Percentiles rank a stretch among this genome's conserved stretches.
phyloP scores from a whole-genome alignment of 2,888 invertebrate species.

The Amphipoea lucens region DNA sequence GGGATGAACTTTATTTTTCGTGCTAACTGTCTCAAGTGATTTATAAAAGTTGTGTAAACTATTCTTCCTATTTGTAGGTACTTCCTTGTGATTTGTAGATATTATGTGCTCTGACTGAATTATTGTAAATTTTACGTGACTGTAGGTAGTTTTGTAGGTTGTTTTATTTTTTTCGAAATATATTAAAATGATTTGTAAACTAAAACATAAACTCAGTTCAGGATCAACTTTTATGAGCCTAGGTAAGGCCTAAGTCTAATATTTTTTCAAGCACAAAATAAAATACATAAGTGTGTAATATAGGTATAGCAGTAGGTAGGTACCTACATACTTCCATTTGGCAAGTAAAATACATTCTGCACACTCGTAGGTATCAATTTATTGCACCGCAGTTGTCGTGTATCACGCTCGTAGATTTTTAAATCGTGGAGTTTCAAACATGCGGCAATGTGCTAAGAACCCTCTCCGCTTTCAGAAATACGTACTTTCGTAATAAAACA shows the following conservation, averaged over 20 bases:
- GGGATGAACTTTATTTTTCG: background rate
- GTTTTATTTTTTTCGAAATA: too few species aligned
- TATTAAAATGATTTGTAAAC: too few species aligned
- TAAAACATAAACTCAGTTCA: background rate
- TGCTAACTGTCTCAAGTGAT: background rate
- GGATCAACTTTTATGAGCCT: background rate
- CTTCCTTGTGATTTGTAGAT: background rate
- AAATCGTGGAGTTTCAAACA: constrained; percentile 48
- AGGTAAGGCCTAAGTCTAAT: background rate
- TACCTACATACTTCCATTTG: background rate
- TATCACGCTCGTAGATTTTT: constrained; percentile 40
- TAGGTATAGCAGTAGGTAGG: background rate
- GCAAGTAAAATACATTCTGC: constrained; percentile 4
- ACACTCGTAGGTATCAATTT: constrained; percentile 7
- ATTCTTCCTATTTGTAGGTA: background rate
- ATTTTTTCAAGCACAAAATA: background rate
- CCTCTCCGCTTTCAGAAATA: constrained; percentile 26
- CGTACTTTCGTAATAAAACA: too few species aligned
- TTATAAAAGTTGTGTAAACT: background rate
- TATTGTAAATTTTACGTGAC: too few species aligned
- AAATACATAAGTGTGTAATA: background rate
- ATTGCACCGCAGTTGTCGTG: constrained; percentile 13
- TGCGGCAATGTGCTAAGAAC: constrained; percentile 39
- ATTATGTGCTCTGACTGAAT: too few species aligned
- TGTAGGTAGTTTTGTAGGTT: too few species aligned